phyloP scores from a whole-genome alignment of 1,140 invertebrate genomes.

The Oryctes rhinoceros region DNA sequence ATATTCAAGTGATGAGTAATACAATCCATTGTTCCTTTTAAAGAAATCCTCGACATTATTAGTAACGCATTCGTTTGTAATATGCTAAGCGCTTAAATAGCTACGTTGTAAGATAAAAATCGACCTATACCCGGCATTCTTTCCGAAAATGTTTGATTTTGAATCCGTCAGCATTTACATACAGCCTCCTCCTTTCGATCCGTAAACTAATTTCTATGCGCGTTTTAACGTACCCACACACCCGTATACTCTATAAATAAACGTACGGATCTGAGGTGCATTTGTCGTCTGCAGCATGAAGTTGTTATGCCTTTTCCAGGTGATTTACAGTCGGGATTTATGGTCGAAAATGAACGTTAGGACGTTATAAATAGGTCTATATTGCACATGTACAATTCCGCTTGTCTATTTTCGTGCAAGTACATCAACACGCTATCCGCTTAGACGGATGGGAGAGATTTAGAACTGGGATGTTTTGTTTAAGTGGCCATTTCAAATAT shows the following conservation, averaged over 20 bases:
- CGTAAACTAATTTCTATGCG: too few species aligned
- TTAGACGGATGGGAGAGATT: background rate
- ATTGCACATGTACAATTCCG: background rate
- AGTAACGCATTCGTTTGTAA: too few species aligned
- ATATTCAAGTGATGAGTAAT: too few species aligned
- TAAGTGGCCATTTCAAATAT: background rate
- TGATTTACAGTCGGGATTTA: background rate
- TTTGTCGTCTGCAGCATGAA: conserved; percentile 11
- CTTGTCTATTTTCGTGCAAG: background rate
- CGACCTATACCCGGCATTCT: too few species aligned
- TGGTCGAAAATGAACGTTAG: background rate
- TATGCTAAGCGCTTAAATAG: too few species aligned
- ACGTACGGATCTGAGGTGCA: conserved; percentile 2
- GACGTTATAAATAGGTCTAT: conserved; percentile 3
- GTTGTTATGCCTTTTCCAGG: conserved; percentile 17
- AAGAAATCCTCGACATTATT: too few species aligned
- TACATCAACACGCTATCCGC: background rate
- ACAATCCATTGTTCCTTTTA: too few species aligned
- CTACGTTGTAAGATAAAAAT: too few species aligned
- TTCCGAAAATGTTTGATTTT: too few species aligned
- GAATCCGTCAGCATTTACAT: too few species aligned
- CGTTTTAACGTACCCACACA: too few species aligned
- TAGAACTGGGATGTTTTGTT: background rate
- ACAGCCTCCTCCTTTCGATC: too few species aligned
- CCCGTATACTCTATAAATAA: background rate